Evolutionary conservation across 2,113 vertebrate genomes (phyloP).

Genomic region (Orientallactaga bullata): DNA sequence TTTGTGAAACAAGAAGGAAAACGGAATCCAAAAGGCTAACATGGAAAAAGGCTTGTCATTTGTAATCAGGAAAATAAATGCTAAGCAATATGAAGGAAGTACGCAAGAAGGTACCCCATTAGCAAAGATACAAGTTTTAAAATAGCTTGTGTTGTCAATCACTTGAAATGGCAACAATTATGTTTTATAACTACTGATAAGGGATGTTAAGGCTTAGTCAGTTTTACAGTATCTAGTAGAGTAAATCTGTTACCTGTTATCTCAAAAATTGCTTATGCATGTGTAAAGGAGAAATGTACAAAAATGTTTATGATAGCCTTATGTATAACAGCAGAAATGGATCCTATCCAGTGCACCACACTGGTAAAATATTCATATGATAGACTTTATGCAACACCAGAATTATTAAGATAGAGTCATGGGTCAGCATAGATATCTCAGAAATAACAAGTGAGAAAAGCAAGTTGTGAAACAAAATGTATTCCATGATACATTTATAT

Average conservation of each 20-base stretch:
- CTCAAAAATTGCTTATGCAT: neutral
- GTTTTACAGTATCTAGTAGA: neutral
- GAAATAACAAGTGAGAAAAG: neutral
- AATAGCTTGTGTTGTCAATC: slow-evolving; percentile 13
- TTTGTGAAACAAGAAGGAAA: neutral
- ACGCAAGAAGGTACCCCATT: neutral
- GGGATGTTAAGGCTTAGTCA: neutral
- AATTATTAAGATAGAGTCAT: neutral
- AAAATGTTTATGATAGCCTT: neutral
- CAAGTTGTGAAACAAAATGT: neutral
- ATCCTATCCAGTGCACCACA: neutral
- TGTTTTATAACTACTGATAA: neutral
- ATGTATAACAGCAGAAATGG: neutral
- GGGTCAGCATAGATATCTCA: neutral
- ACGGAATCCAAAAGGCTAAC: slow-evolving; percentile 32
- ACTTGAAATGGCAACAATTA: neutral
- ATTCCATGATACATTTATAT: neutral
- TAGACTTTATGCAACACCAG: neutral
- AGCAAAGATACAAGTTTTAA: neutral
- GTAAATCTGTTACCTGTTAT: slow-evolving; percentile 1
- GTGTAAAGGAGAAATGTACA: neutral
- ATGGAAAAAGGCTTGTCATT: slow-evolving; percentile 11
- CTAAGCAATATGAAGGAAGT: neutral
- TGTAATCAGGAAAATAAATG: neutral
- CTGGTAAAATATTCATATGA: neutral